Evolutionary conservation across 2,113 vertebrate genomes (phyloP).

Genomic region (Sebastes schlegelii): DNA sequence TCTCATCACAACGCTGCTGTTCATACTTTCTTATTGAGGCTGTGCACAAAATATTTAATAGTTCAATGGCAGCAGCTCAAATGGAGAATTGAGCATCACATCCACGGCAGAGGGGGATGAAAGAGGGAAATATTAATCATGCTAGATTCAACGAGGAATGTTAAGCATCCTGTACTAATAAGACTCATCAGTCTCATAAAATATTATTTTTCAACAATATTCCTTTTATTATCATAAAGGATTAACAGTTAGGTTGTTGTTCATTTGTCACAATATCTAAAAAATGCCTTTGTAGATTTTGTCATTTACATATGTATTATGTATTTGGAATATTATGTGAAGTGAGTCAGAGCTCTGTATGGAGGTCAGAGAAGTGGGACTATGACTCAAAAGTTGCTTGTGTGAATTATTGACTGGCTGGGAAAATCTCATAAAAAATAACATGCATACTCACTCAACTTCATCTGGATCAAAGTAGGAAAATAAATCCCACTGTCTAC

Average conservation of each 20-base stretch:
- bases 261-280: background rate
- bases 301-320: too few species aligned
- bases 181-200: background rate
- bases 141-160: background rate
- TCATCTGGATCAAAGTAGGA: constrained; percentile 38
- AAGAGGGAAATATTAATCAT: constrained; percentile 23
- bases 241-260: constrained; percentile 10
- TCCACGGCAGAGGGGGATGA: background rate
- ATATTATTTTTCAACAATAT: background rate
- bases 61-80: constrained; percentile 51
- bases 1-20: constrained; percentile 45
- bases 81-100: constrained; percentile 15
- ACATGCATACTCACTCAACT: constrained; percentile 35
- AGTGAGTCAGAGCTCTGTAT: constrained; percentile 58
- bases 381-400: constrained; percentile 63
- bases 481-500: constrained; percentile 37
- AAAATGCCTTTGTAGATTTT: background rate
- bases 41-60: constrained; percentile 40
- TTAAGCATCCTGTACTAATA: background rate
- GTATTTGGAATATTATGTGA: constrained; percentile 46
- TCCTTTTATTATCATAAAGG: background rate
- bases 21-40: constrained; percentile 19
- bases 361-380: constrained; percentile 58
- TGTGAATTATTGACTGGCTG: constrained; percentile 67
- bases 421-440: constrained; percentile 53